These are phyloP conservation scores for Anagrus nilaparvatae DNA, from an alignment of 1,140 invertebrate genomes.

Conservation along the genomic window DNA sequence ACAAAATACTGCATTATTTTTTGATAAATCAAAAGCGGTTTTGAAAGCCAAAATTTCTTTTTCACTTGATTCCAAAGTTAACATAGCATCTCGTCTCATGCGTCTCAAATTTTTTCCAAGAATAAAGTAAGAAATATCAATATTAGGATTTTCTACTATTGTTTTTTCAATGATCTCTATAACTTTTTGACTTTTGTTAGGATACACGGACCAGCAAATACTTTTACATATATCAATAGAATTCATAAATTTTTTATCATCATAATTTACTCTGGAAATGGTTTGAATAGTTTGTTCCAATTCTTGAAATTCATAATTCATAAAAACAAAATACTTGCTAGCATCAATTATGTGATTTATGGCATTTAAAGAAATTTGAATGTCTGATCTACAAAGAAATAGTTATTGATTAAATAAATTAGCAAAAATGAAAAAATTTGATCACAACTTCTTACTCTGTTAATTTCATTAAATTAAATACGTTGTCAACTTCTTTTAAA, in stretches of 20 bases:
- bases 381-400: too few species aligned
- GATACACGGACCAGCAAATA: constrained; percentile 8
- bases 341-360: neutral
- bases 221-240: neutral
- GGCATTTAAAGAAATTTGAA: too few species aligned
- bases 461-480: too few species aligned
- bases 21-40: neutral
- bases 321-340: neutral
- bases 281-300: too few species aligned
- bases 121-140: neutral
- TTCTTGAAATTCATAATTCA: neutral
- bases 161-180: neutral
- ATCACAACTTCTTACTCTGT: too few species aligned
- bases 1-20: neutral
- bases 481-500: neutral
- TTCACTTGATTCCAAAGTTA: too few species aligned
- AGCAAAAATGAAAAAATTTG: too few species aligned
- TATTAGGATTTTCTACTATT: neutral
- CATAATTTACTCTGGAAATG: too few species aligned
- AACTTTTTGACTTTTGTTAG: too few species aligned
- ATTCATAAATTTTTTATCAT: neutral
- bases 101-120: neutral
- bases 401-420: too few species aligned
- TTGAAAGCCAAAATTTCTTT: neutral
- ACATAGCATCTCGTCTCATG: neutral